Percentiles rank a stretch among this genome's conserved stretches.
These are phyloP conservation scores for Elaeidobius kamerunicus DNA, from an alignment of 2,888 invertebrate genomes.

Conservation along the genomic window DNA sequence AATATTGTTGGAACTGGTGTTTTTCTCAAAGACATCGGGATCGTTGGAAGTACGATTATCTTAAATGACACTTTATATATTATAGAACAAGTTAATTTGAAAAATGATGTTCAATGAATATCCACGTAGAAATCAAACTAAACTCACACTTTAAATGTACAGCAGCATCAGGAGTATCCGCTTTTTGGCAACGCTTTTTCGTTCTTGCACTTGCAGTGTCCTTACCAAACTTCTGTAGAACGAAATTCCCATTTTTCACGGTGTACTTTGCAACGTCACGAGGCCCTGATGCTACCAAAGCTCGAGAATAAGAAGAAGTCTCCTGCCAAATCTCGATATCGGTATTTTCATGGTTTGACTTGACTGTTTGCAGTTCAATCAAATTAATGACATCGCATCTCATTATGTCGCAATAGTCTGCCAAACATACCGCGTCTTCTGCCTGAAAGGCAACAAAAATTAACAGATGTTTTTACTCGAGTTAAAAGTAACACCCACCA, in stretches of 20 bases:
- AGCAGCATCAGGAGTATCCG: constrained; percentile 42
- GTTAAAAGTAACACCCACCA: constrained; percentile 52
- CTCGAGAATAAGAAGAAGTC: constrained; percentile 65
- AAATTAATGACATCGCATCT: constrained; percentile 84
- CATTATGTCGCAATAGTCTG: constrained; percentile 95
- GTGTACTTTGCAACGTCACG: constrained; percentile 48
- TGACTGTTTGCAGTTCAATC: constrained; percentile 66
- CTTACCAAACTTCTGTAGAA: constrained; percentile 30
- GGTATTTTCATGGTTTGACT: constrained; percentile 65
- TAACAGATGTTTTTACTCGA: neutral
- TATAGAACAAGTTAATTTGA: too few relatives aligned
- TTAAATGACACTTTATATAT: too few relatives aligned
- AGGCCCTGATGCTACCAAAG: constrained; percentile 52
- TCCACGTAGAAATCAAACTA: too few relatives aligned
- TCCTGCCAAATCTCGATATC: constrained; percentile 85
- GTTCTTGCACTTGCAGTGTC: constrained; percentile 21
- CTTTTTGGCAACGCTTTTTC: constrained; percentile 45
- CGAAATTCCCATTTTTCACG: constrained; percentile 41
- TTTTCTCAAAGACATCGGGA: constrained; percentile 45
- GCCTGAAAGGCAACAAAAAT: constrained; percentile 56
- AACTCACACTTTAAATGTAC: constrained; percentile 35
- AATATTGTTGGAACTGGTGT: constrained; percentile 46
- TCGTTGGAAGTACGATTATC: constrained; percentile 37
- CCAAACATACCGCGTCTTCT: constrained; percentile 88
- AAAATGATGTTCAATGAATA: too few relatives aligned